Evolutionary conservation across 2,113 vertebrate genomes (phyloP).

Genomic region (Nymphicus hollandicus): DNA sequence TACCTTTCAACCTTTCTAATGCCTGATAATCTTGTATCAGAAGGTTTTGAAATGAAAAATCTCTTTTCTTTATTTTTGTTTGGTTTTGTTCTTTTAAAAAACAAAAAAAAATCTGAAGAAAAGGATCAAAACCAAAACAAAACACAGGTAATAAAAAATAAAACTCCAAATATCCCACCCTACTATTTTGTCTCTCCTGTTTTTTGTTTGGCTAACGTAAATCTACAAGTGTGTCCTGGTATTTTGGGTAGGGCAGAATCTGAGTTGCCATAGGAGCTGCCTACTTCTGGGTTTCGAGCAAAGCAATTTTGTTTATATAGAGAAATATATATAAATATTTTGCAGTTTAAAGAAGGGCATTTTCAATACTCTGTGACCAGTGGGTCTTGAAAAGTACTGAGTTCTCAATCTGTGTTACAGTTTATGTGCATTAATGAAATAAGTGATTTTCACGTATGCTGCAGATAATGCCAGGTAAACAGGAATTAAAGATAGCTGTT

Average conservation of each 20-base stretch:
- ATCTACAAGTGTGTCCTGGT: not conserved
- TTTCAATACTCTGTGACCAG: not conserved
- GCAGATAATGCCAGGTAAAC: not conserved
- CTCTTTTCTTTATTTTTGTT: not conserved
- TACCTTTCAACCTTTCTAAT: not conserved
- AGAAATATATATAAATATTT: not conserved
- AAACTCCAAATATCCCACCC: not conserved
- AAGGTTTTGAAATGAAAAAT: not conserved
- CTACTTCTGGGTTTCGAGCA: not conserved
- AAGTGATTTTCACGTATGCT: not conserved
- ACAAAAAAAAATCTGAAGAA: not conserved
- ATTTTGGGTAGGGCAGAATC: not conserved
- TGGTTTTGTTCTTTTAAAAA: not conserved
- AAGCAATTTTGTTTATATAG: not conserved
- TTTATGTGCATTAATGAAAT: not conserved
- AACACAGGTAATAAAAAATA: not conserved
- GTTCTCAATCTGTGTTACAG: not conserved
- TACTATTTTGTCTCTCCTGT: not conserved
- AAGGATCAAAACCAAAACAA: not conserved
- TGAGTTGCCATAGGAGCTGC: not conserved
- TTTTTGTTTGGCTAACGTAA: not conserved
- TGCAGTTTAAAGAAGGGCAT: not conserved
- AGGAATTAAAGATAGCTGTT: not conserved
- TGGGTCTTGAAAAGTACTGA: not conserved
- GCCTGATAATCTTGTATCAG: not conserved